Conservation (phyloP, 2,797 vertebrate genomes). For the Peromyscus aztecus region DNA sequence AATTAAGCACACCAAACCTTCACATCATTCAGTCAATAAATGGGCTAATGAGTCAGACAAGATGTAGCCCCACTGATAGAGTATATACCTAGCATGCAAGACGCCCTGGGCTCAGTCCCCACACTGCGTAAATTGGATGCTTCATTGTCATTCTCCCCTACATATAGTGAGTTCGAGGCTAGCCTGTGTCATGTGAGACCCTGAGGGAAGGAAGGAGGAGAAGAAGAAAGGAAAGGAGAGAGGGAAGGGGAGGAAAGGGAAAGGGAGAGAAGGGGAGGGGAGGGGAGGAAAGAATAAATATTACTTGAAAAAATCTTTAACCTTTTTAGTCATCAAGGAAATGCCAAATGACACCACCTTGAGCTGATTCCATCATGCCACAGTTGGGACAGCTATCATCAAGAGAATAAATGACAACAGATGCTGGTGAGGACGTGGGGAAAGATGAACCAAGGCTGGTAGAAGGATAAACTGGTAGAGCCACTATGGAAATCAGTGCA, state of each 20-base stretch:
- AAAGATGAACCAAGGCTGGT: neutral
- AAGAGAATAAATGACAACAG: neutral
- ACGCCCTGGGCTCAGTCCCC: neutral
- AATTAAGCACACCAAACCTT: neutral
- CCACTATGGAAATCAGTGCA: neutral
- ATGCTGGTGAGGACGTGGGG: neutral
- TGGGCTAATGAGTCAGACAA: neutral
- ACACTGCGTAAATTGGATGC: neutral
- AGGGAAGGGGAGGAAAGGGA: fast-evolving
- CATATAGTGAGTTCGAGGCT: neutral
- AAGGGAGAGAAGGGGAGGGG: no score
- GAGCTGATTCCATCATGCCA: neutral
- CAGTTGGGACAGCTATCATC: no score
- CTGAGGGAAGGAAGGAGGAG: neutral
- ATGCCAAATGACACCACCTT: neutral
- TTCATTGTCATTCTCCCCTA: neutral
- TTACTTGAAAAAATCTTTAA: neutral
- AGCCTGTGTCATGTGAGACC: neutral
- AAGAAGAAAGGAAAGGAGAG: neutral
- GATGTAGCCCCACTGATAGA: neutral
- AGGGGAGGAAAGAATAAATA: neutral
- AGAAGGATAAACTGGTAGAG: neutral
- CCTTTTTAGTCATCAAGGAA: neutral
- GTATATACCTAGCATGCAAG: neutral
- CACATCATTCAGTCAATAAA: neutral